Evolutionary conservation across 2,888 invertebrate genomes (phyloP).

Genomic region (Pyrrhosoma nymphula): DNA sequence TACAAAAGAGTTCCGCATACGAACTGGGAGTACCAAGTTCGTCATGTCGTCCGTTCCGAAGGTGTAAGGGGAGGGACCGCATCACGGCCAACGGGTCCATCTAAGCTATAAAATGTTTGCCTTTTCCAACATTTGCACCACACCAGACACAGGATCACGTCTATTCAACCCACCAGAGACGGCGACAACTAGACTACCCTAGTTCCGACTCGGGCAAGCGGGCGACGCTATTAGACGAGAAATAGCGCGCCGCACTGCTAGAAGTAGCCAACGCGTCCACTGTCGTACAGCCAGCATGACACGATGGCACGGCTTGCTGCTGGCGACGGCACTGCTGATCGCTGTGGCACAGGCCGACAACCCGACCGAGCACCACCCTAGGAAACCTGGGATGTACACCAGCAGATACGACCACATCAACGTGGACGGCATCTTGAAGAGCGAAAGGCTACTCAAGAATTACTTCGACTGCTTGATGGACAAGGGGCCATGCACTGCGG

Average conservation of each 20-base stretch:
- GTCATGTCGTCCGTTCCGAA: background rate
- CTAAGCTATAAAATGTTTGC: slow-evolving; percentile 16
- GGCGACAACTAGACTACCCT: background rate
- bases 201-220: background rate
- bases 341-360: background rate
- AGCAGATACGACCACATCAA: slow-evolving; percentile 86
- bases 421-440: slow-evolving; percentile 84
- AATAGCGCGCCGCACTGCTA: background rate
- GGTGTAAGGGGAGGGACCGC: background rate
- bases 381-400: slow-evolving; percentile 75
- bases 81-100: slow-evolving; percentile 21
- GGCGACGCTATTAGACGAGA: background rate
- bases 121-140: background rate
- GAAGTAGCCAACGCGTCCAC: background rate
- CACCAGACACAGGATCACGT: background rate
- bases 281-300: background rate
- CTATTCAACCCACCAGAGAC: background rate
- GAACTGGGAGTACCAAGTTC: background rate
- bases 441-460: slow-evolving; percentile 84
- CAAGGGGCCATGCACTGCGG: slow-evolving; percentile 85
- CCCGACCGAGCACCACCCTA: background rate
- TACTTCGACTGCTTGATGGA: slow-evolving; percentile 86
- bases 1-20: background rate
- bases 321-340: background rate
- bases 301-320: background rate